Conservation (phyloP, 2,113 vertebrate genomes). For the Dromas ardeola region DNA sequence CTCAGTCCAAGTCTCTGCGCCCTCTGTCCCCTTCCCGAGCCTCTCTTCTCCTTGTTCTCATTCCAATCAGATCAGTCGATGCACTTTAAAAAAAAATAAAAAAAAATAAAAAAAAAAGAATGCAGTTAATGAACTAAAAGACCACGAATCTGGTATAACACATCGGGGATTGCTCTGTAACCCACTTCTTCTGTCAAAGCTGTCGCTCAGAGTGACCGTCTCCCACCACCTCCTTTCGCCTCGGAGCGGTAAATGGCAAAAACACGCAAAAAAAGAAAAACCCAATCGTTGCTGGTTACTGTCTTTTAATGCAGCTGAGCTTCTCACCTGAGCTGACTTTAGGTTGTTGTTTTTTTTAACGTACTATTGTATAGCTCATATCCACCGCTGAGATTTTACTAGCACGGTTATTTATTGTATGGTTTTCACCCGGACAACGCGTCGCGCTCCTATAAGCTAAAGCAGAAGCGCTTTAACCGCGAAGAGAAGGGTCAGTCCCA, state of each 20-base stretch:
- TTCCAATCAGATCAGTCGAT: slow-evolving; percentile 57
- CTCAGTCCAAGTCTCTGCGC: slow-evolving; percentile 50
- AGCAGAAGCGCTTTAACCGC: slow-evolving; percentile 15
- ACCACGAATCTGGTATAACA: background rate
- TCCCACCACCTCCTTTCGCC: background rate
- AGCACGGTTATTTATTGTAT: slow-evolving; percentile 66
- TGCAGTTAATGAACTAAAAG: slow-evolving; percentile 28
- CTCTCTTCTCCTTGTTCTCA: slow-evolving; percentile 23
- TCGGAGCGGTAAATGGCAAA: background rate
- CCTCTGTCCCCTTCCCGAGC: background rate
- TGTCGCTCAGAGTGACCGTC: background rate
- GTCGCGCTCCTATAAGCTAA: slow-evolving; percentile 32
- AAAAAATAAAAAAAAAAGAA: background rate
- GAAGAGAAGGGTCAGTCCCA: slow-evolving; percentile 14
- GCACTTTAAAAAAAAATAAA: slow-evolving; percentile 71
- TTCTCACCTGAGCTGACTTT: slow-evolving; percentile 36
- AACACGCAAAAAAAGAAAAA: background rate
- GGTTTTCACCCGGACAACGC: slow-evolving; percentile 54
- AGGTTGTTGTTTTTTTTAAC: background rate
- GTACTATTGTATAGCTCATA: slow-evolving; percentile 53
- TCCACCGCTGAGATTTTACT: slow-evolving; percentile 67
- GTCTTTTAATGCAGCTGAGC: slow-evolving; percentile 36
- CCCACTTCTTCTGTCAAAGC: background rate
- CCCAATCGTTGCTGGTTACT: background rate
- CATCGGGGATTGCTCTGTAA: slow-evolving; percentile 31